Conservation (phyloP, 2,113 vertebrate genomes). For the Procapra przewalskii region DNA sequence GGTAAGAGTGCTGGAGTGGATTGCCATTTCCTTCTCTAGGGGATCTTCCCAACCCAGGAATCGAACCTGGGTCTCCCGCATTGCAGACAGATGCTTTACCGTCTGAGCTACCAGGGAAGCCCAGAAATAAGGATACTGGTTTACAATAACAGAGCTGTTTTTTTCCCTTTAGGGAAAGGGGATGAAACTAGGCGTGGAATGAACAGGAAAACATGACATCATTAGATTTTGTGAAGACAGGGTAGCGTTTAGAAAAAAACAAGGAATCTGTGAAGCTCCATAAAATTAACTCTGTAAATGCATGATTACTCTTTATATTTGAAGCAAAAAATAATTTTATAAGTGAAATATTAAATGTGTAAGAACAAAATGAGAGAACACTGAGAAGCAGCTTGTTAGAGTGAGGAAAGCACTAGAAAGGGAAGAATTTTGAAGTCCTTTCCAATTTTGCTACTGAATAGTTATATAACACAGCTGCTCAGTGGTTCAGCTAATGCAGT, state of each 20-base stretch:
- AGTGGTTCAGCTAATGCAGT: neutral
- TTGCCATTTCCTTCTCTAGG: too few species aligned
- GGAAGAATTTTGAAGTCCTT: neutral
- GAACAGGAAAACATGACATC: neutral
- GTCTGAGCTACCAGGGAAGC: neutral
- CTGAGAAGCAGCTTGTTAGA: neutral
- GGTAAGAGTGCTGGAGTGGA: too few species aligned
- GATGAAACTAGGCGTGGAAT: neutral
- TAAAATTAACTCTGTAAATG: neutral
- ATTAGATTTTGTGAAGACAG: neutral
- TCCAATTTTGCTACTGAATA: neutral
- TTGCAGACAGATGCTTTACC: neutral
- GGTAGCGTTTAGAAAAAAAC: neutral
- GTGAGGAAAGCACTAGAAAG: neutral
- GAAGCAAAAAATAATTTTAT: neutral
- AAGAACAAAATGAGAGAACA: neutral
- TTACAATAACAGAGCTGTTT: neutral
- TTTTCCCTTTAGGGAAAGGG: neutral
- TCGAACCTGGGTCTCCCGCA: accelerated
- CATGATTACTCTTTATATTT: neutral
- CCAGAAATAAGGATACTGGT: neutral
- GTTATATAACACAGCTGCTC: neutral
- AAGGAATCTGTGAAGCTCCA: neutral
- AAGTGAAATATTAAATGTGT: neutral
- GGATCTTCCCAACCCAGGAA: too few species aligned